Evolutionary conservation across 2,797 vertebrate genomes (phyloP).

Genomic region (Graptemys geographica): DNA sequence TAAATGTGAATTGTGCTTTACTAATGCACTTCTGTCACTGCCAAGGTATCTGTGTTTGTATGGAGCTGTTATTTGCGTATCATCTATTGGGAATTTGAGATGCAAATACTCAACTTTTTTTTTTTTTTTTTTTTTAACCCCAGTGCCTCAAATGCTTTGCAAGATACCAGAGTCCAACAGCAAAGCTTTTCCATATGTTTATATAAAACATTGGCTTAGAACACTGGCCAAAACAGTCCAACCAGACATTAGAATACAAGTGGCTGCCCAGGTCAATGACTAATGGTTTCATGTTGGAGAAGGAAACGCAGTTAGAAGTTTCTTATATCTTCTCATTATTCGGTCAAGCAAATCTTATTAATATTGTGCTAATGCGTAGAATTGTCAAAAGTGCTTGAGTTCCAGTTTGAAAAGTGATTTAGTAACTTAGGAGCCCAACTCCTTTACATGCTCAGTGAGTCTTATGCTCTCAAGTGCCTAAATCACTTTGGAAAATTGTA

Average conservation of each 20-base stretch:
- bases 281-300: no score
- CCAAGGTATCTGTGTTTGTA: background rate
- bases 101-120: background rate
- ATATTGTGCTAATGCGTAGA: no score
- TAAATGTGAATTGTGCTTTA: conserved; percentile 26
- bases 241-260: background rate
- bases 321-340: no score
- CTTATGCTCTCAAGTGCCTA: background rate
- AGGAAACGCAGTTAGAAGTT: background rate
- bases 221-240: background rate
- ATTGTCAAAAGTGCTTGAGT: background rate
- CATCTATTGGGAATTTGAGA: conserved; percentile 1
- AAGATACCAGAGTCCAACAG: background rate
- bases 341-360: no score
- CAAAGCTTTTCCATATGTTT: background rate
- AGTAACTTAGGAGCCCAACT: background rate
- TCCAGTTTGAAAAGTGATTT: background rate
- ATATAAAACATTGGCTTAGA: background rate
- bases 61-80: conserved; percentile 29
- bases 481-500: conserved; percentile 5
- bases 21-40: background rate
- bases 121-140: no score
- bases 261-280: no score
- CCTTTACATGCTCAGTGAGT: background rate
- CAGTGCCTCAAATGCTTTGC: conserved; percentile 5